Evolutionary conservation across 2,113 vertebrate genomes (phyloP).

Genomic region (Urocolius indicus): DNA sequence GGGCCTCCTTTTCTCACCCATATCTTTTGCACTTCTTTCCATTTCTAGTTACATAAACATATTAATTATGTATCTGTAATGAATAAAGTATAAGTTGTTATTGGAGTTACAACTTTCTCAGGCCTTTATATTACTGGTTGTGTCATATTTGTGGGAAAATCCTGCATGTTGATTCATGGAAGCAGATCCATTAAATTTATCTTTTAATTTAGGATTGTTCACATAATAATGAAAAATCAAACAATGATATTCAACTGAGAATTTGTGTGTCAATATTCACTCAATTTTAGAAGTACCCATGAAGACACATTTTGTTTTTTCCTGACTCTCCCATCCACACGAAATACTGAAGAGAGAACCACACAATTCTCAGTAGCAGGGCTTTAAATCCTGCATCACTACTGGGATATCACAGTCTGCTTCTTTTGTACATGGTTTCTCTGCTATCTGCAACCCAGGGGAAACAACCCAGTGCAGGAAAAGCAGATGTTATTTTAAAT

Average conservation of each 20-base stretch:
- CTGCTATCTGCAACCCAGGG: not conserved
- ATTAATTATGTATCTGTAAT: conserved; percentile 4
- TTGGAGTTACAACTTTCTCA: not conserved
- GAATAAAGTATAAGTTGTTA: not conserved
- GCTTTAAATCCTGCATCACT: not conserved
- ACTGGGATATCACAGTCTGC: not conserved
- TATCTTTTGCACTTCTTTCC: not conserved
- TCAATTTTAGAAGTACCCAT: not conserved
- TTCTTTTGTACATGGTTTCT: not conserved
- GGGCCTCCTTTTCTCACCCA: not conserved
- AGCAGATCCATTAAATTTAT: not conserved
- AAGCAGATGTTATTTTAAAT: not conserved
- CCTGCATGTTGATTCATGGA: not conserved
- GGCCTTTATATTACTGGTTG: not conserved
- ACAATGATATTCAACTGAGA: not conserved
- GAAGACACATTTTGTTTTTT: not conserved
- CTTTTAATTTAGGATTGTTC: not conserved
- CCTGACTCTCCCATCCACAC: not conserved
- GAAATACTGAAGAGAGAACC: not conserved
- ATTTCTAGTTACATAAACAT: not conserved
- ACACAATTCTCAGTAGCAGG: not conserved
- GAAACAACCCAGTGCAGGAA: not conserved
- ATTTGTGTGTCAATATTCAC: not conserved
- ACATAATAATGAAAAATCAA: not conserved
- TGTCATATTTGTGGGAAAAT: not conserved